phyloP scores from a whole-genome alignment of 2,113 vertebrate genomes.

The Promerops cafer region DNA sequence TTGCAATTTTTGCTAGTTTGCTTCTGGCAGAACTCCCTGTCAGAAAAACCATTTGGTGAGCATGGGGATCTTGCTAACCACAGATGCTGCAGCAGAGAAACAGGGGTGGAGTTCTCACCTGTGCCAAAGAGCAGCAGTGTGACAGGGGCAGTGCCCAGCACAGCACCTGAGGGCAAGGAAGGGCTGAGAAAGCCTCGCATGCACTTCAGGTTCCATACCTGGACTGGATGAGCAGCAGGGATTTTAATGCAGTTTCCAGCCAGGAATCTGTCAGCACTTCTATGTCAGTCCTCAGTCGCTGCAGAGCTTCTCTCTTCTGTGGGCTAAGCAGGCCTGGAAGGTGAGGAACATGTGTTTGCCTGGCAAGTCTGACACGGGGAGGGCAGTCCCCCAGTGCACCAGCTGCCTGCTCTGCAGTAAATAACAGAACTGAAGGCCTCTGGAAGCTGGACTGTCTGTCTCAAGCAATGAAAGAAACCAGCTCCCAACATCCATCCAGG shows the following conservation, averaged over 20 bases:
- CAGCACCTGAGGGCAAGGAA: background rate
- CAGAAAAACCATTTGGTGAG: background rate
- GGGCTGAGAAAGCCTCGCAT: background rate
- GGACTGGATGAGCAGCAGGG: slow-evolving; percentile 93
- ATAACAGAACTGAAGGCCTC: background rate
- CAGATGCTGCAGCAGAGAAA: background rate
- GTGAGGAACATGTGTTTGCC: background rate
- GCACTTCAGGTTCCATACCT: slow-evolving; percentile 71
- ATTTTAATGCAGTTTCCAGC: slow-evolving; percentile 94
- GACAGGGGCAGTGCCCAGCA: background rate
- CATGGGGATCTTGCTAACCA: background rate
- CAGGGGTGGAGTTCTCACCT: background rate
- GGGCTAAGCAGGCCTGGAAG: slow-evolving; percentile 87
- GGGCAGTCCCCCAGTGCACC: background rate
- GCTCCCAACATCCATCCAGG: background rate
- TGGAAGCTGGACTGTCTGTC: background rate
- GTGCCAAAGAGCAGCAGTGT: background rate
- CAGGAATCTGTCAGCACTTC: slow-evolving; percentile 94
- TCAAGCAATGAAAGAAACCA: background rate
- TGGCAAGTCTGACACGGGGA: background rate
- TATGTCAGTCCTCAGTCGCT: slow-evolving; percentile 86
- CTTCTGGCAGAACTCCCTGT: background rate
- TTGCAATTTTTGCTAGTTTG: background rate
- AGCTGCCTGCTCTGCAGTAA: background rate
- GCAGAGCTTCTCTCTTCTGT: slow-evolving; percentile 86